Base-by-base conservation (phyloP, 2,113 vertebrate species). In the Colius striatus region DNA sequence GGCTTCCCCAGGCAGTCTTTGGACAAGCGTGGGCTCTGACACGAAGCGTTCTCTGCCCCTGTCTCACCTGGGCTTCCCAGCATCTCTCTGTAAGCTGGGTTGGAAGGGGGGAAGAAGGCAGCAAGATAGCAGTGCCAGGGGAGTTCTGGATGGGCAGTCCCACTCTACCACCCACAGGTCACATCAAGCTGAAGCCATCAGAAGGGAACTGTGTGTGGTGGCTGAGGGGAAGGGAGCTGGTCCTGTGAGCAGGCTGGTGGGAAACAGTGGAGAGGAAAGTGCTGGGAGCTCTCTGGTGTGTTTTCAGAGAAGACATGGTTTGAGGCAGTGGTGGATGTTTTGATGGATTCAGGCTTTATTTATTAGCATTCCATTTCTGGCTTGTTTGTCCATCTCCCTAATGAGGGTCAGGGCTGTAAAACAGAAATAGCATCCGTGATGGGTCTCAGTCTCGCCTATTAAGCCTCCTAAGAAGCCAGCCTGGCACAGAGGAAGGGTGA, bases 371-470 rank as follows among this genome's bases (percentile, higher is more conserved):
- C 82, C 48, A 2, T 57, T 93, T 53, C 71, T 32, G 81, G 36
- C 73, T 90, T 75, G 70, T 92, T 96, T 92, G 93, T 86, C 93
- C 76, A 63, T 74, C 90, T 86, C 88, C 61, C 80, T 86, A 86
- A 80, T 53, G 57, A 84, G 93, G 93, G 94, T 92, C 92, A 63
- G 1, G 88, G 83, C 89, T 84, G 70, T 86, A 58, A 84, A 93
- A 66, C 83, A 63, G 41, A 84, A 95, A 92, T 77, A 95, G 92
- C 61, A 79, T 72, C 87, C 30, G 1, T 15, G 2, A 50, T 60
- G 81, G 94, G 89, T 34, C 87, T 68, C 75, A 32, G 4, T 21
- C 68, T 78, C 26, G 17, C 73, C 82, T 17, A 1, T 68, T 50
- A 90, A 96, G 87, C 50, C 55, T 41, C 70, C 45, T 25, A 12